Evolutionary conservation across 92 coral and sea anemone genomes (phyloP).

Genomic region (Porites lobata): DNA sequence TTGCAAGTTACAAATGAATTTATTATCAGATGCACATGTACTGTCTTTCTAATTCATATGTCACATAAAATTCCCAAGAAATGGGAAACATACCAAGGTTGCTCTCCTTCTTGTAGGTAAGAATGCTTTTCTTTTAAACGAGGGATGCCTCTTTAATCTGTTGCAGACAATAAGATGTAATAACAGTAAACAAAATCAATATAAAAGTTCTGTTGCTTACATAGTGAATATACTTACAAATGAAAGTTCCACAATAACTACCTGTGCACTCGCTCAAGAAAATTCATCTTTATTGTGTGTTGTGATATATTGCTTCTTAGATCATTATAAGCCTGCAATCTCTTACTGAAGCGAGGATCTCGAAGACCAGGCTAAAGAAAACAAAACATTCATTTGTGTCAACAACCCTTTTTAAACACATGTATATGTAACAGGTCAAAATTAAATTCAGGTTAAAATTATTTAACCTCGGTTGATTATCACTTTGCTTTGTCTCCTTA

Average conservation of each 20-base stretch:
- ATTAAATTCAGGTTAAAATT: too few relatives aligned
- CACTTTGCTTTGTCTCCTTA: too few relatives aligned
- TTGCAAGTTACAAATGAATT: background rate
- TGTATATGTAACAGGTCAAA: background rate
- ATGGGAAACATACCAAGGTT: slow-evolving; percentile 70
- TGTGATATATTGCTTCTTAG: slow-evolving; percentile 94
- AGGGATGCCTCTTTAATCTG: slow-evolving; percentile 92
- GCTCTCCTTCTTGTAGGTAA: slow-evolving; percentile 89
- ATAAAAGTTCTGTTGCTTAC: background rate
- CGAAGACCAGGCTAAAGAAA: slow-evolving; percentile 91
- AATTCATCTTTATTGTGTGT: slow-evolving; percentile 95
- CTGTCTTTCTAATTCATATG: too few relatives aligned
- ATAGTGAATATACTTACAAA: background rate
- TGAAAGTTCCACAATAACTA: slow-evolving; percentile 15
- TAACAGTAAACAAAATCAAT: background rate
- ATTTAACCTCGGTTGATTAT: too few relatives aligned
- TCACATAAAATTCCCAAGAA: background rate
- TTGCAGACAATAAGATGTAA: background rate
- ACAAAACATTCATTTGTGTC: background rate
- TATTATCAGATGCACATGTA: too few relatives aligned
- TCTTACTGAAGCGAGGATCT: slow-evolving; percentile 95
- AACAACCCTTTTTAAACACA: background rate
- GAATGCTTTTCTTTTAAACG: slow-evolving; percentile 79
- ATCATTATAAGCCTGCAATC: slow-evolving; percentile 98
- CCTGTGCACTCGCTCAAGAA: slow-evolving; percentile 91